Conservation (phyloP, 1,140 invertebrate species). For the Hyphantria cunea region DNA sequence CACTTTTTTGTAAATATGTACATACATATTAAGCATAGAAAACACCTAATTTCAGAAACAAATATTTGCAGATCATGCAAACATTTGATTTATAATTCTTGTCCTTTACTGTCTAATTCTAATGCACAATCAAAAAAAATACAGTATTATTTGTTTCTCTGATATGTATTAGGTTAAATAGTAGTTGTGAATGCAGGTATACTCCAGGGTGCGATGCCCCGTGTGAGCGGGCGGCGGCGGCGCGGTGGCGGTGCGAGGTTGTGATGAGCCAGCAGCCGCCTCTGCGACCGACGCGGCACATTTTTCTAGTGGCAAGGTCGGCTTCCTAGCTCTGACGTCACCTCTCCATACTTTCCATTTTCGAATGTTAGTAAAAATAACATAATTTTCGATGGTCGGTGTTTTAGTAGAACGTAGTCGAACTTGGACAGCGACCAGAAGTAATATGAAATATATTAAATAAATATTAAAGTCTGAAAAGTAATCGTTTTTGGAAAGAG, state of each 20-base stretch:
- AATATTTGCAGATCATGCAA: no score
- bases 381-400: neutral
- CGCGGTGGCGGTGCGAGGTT: constrained; percentile 33
- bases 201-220: constrained; percentile 51
- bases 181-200: neutral
- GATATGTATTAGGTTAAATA: neutral
- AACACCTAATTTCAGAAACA: no score
- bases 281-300: constrained; percentile 72
- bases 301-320: constrained; percentile 80
- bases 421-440: neutral
- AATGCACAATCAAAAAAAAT: no score
- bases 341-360: constrained; percentile 70
- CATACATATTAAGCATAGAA: no score
- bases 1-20: no score
- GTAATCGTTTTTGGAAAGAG: no score
- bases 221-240: constrained; percentile 25
- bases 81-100: no score
- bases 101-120: no score
- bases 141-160: no score
- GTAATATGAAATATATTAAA: neutral
- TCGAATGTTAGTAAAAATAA: constrained; percentile 36
- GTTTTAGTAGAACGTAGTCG: neutral
- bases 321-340: constrained; percentile 67
- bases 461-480: no score
- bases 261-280: constrained; percentile 70